Conservation (phyloP, 2,797 vertebrate species). For the Propithecus deckenii region DNA sequence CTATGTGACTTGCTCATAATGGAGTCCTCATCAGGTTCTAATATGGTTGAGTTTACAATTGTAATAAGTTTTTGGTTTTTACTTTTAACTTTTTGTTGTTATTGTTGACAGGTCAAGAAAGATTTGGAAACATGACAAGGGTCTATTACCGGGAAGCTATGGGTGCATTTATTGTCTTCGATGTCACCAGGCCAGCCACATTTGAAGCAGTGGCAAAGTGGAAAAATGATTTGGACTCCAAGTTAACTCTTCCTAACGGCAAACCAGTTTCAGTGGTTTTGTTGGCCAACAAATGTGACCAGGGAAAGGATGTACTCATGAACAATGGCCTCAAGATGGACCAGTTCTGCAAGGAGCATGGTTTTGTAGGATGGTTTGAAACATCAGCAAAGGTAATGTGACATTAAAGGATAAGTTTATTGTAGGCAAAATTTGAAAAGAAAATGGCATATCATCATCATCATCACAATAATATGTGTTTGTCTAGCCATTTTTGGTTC, state of each 20-base stretch:
- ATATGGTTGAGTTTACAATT: background rate
- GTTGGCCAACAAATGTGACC: slow-evolving; percentile 98
- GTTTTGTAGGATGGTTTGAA: slow-evolving; percentile 97
- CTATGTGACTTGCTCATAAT: background rate
- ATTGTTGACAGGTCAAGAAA: slow-evolving; percentile 92
- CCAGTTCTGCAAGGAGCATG: slow-evolving; percentile 97
- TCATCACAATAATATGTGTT: background rate
- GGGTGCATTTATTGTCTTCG: slow-evolving; percentile 98
- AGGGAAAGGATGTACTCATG: slow-evolving; percentile 91
- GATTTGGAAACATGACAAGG: slow-evolving; percentile 99
- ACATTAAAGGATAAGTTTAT: background rate
- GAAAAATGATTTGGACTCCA: slow-evolving; percentile 99
- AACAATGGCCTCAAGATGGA: slow-evolving; percentile 95
- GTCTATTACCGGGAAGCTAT: slow-evolving; percentile 99
- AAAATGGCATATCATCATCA: background rate
- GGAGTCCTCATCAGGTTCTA: background rate
- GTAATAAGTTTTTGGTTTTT: background rate
- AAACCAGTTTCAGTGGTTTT: slow-evolving; percentile 94
- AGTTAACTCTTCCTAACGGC: slow-evolving; percentile 93
- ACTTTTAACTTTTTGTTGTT: slow-evolving; percentile 56
- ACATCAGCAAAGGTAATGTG: slow-evolving; percentile 97
- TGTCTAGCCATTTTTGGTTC: background rate
- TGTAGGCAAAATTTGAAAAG: background rate
- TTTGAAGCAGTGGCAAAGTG: slow-evolving; percentile 98
- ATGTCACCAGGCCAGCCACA: slow-evolving; percentile 94